Evolutionary conservation across 2,797 vertebrate species (phyloP), one percentile per base, ranked within the genome.

Genomic region (Acrossocheilus wenchowensis): DNA sequence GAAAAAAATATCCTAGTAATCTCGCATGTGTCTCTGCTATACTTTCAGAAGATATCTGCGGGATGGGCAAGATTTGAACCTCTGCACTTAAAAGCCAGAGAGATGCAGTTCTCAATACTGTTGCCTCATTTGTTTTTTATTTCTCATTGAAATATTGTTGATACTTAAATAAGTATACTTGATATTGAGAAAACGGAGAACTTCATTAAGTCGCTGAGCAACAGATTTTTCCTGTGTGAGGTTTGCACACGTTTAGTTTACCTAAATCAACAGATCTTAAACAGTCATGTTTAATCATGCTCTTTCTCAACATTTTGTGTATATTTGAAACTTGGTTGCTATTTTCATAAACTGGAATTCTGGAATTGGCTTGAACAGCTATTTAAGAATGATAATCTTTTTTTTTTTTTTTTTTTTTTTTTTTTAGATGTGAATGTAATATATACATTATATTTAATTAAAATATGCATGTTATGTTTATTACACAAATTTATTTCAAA

Each of bases 241-340:
- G 26, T 45, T 80, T 34, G 78, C 36, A 80, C 60, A 81, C 79
- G 79, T 69, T 81, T 81, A 41, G 45, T 81, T 45, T 69, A 52
- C 21, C 45, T 71, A 48, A 64, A 54, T 54, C 80, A 71, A 39
- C 45, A 69, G 45, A 69, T 69, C 60, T 36, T 36, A 36, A 36
- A 36, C 19, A 66, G 60, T 80, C 26, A 68, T 68, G 62, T 50
- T 81, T 81, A 68, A 52, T 81, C 64, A 39, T 7, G 45, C 45
- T 52, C 4, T 81, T 81, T 48, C 39, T 21, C 39, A 45, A 45
- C 30, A 79, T 64, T 43, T 45, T 19, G 57, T 64, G 77, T 43
- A 26, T 41, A 60, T 45, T 26, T 30, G 41, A 45, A 64, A 79
- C 57, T 41, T 79, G 54, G 36, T 43, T 30, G 39, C 57, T 54